These are phyloP conservation scores for Diplosoma virens DNA, from an alignment of 23 tunicate species.

Conservation along the genomic window DNA sequence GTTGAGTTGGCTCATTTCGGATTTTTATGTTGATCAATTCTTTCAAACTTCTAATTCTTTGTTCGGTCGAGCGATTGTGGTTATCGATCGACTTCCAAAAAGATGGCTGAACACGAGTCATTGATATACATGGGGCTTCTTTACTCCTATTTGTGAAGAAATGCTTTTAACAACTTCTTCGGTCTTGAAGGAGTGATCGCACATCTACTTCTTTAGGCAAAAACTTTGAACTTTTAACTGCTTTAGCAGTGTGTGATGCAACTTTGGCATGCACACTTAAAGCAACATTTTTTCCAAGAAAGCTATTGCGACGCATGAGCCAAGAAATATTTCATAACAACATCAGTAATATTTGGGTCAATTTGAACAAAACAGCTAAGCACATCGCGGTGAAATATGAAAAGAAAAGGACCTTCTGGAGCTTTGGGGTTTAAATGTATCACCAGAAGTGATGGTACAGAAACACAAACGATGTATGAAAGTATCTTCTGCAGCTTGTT, in stretches of 20 bases:
- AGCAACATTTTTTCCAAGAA: conserved; percentile 29
- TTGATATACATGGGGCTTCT: conserved; percentile 18
- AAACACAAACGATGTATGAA: conserved; percentile 4
- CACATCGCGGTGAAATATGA: conserved; percentile 16
- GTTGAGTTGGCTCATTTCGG: neutral
- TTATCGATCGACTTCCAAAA: conserved; percentile 9
- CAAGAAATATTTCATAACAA: conserved; percentile 5
- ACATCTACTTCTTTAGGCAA: conserved; percentile 4
- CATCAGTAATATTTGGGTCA: too few species aligned
- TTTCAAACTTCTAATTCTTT: conserved; percentile 8
- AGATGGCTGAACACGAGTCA: neutral
- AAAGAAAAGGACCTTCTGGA: conserved; percentile 16
- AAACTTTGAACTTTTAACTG: neutral
- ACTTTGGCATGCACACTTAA: conserved; percentile 15
- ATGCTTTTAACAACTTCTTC: neutral
- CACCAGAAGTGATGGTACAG: conserved; percentile 8
- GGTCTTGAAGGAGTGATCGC: conserved; percentile 5
- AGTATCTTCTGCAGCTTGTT: conserved; percentile 1
- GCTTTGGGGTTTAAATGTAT: conserved; percentile 12
- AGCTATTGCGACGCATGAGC: conserved; percentile 22
- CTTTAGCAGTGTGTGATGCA: conserved; percentile 3
- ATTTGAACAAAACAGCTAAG: too few species aligned
- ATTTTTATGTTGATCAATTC: too few species aligned
- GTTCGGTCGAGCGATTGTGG: conserved; percentile 10
- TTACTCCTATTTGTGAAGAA: conserved; percentile 12